Evolutionary conservation across 2,797 vertebrate genomes (phyloP).

Genomic region (Lophotriccus pileatus): DNA sequence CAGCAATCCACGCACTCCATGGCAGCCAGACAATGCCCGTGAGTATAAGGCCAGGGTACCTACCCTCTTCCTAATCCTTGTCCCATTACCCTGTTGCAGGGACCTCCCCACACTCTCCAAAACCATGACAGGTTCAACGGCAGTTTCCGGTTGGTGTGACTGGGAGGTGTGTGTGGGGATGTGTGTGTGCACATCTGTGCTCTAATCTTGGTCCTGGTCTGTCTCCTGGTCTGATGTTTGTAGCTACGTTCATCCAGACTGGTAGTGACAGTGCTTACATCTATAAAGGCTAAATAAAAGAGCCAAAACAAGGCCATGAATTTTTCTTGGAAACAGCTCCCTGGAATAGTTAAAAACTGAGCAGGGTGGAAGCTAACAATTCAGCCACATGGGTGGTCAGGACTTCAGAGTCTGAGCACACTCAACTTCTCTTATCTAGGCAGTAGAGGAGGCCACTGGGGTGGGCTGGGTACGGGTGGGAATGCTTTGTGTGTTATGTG

Average conservation of each 20-base stretch:
- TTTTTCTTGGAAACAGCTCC: background rate
- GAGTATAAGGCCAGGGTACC: conserved; percentile 73
- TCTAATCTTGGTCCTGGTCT: too few species aligned
- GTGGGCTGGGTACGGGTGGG: background rate
- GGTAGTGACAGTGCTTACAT: background rate
- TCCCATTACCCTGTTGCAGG: background rate
- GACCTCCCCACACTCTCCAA: background rate
- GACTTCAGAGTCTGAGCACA: background rate
- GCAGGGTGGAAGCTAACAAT: background rate
- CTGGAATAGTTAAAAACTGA: background rate
- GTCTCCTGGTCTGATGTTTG: background rate
- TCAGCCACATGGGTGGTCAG: background rate
- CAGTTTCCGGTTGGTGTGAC: background rate
- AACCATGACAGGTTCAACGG: background rate
- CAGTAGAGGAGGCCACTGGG: background rate
- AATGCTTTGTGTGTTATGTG: background rate
- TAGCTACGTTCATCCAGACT: background rate
- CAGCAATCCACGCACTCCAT: conserved; percentile 95
- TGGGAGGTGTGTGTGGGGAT: background rate
- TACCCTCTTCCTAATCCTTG: background rate
- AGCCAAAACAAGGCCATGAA: background rate
- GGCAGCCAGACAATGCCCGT: conserved; percentile 99
- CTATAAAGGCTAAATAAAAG: background rate
- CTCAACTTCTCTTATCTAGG: background rate
- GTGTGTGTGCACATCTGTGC: background rate